Evolutionary conservation across 2,888 invertebrate genomes (phyloP).

Genomic region (Mylabris sibirica): DNA sequence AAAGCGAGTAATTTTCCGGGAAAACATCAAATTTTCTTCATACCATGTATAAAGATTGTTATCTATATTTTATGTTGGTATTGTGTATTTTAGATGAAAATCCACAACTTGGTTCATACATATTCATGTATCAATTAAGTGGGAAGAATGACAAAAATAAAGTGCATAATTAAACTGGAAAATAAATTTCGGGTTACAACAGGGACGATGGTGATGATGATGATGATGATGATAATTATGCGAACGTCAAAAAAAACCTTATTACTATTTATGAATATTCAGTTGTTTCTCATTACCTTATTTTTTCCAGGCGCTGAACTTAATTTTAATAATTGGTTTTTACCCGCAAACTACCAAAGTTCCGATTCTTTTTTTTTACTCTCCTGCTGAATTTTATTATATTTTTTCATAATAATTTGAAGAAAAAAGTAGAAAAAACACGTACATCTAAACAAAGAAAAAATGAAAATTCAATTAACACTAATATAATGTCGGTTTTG

Average conservation of each 20-base stretch:
- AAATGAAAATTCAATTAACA: conserved; percentile 16
- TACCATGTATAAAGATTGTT: neutral
- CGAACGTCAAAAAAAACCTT: conserved; percentile 26
- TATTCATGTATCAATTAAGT: conserved; percentile 37
- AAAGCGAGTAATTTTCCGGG: neutral
- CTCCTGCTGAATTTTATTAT: neutral
- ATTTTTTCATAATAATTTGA: conserved; percentile 16
- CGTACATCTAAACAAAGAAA: neutral
- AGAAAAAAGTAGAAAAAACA: neutral
- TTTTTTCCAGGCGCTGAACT: conserved; percentile 27
- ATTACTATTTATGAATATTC: conserved; percentile 39
- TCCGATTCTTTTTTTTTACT: neutral
- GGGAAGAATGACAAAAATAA: conserved; percentile 35
- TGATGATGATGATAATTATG: neutral
- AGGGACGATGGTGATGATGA: neutral
- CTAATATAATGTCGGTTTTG: neutral
- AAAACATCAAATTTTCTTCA: neutral
- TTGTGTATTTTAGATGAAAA: conserved; percentile 2
- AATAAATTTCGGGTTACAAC: conserved; percentile 27
- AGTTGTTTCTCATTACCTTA: conserved; percentile 36
- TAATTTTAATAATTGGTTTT: conserved; percentile 34
- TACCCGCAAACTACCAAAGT: neutral
- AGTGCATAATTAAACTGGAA: conserved; percentile 35
- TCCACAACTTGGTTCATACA: conserved; percentile 25
- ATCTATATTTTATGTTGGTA: neutral